phyloP scores from a whole-genome alignment of 2,888 invertebrate species.

The Nephrotoma guestfalica region DNA sequence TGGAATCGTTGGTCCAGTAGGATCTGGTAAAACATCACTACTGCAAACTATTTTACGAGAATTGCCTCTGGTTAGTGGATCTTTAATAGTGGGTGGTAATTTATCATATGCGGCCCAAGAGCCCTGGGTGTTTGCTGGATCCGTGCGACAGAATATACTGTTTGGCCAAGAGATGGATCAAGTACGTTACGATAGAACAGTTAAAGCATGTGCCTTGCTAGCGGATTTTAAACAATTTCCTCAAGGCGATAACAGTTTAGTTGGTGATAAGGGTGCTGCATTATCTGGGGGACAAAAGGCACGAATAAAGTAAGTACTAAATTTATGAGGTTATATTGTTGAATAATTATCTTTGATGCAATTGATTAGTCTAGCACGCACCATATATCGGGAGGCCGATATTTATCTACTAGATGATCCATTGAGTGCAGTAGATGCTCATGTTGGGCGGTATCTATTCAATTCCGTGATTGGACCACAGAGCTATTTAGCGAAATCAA shows the following conservation, averaged over 20 bases:
- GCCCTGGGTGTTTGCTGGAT: conserved; percentile 67
- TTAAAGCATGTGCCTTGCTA: conserved; percentile 30
- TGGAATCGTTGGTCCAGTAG: conserved; percentile 61
- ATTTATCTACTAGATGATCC: conserved; percentile 64
- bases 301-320: conserved; percentile 33
- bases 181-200: conserved; percentile 25
- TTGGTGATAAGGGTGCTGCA: conserved; percentile 43
- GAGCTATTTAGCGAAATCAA: conserved; percentile 32
- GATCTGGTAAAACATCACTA: conserved; percentile 56
- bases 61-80: conserved; percentile 39
- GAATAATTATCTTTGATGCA: neutral
- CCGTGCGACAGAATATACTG: conserved; percentile 69
- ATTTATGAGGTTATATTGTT: neutral
- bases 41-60: conserved; percentile 59
- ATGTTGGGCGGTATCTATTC: conserved; percentile 55
- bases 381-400: conserved; percentile 39
- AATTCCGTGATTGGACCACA: conserved; percentile 44
- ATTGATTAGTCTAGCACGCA: conserved; percentile 14
- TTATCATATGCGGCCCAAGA: conserved; percentile 73
- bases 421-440: conserved; percentile 56
- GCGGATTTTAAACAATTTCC: conserved; percentile 39
- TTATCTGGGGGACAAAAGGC: conserved; percentile 60
- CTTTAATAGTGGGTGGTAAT: conserved; percentile 44
- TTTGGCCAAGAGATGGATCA: conserved; percentile 43
- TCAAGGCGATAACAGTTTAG: conserved; percentile 39